phyloP scores from a whole-genome alignment of 2,888 invertebrate species.

The Hypomecis atomaria region DNA sequence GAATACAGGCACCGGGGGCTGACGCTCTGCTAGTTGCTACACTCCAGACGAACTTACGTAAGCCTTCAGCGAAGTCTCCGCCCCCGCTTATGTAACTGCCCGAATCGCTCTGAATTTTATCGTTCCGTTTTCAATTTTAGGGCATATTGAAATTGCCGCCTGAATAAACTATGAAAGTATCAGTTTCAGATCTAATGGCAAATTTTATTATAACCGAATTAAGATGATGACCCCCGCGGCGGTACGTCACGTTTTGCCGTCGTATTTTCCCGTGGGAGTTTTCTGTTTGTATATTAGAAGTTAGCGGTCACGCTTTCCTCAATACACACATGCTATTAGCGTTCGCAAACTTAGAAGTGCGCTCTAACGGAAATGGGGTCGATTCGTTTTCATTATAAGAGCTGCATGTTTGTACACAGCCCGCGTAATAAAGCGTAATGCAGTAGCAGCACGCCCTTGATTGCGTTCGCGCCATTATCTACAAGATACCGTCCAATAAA shows the following conservation, averaged over 20 bases:
- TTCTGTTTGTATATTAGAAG: slow-evolving; percentile 32
- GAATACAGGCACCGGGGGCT: not conserved
- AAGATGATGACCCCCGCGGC: slow-evolving; percentile 34
- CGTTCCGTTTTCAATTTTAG: slow-evolving; percentile 58
- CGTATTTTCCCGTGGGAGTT: slow-evolving; percentile 20
- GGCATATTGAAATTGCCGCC: slow-evolving; percentile 55
- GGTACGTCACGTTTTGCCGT: slow-evolving; percentile 19
- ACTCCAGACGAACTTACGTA: slow-evolving; percentile 76
- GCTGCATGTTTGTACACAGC: slow-evolving; percentile 13
- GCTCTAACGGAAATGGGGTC: not conserved
- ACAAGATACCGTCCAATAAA: slow-evolving; percentile 47
- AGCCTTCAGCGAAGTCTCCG: slow-evolving; percentile 66
- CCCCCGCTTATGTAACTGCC: slow-evolving; percentile 78
- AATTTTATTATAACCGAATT: slow-evolving; percentile 34
- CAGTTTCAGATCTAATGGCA: slow-evolving; percentile 35
- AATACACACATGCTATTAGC: slow-evolving; percentile 12
- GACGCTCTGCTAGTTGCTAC: slow-evolving; percentile 34
- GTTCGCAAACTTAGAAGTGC: slow-evolving; percentile 14
- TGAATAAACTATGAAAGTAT: slow-evolving; percentile 45
- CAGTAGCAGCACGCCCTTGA: slow-evolving; percentile 55
- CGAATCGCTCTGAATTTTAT: slow-evolving; percentile 64
- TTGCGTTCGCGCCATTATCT: slow-evolving; percentile 53
- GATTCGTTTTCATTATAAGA: slow-evolving; percentile 21
- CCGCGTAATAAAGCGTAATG: slow-evolving; percentile 53
- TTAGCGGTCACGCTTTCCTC: slow-evolving; percentile 27